Evolutionary conservation across 53 echinoderm and acorn worm genomes (phyloP).

Genomic region (Echinarachnius parma): DNA sequence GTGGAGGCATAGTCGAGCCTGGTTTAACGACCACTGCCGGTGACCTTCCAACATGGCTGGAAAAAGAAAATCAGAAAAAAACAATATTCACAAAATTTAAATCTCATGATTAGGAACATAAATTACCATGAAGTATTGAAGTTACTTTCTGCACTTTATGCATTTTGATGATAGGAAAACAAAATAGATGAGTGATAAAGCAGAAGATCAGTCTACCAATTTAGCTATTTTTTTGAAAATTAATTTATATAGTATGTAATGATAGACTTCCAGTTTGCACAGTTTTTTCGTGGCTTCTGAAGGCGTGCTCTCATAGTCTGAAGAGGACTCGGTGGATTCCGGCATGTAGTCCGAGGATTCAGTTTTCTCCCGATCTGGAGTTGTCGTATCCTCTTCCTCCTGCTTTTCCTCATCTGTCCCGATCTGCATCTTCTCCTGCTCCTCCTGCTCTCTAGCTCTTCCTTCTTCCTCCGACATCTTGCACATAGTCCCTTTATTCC

Average conservation of each 20-base stretch:
- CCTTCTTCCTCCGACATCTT: slow-evolving; percentile 1
- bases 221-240: background rate
- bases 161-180: background rate
- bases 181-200: background rate
- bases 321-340: slow-evolving; percentile 16
- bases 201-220: background rate
- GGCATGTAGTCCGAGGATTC: slow-evolving; percentile 9
- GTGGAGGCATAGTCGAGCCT: background rate
- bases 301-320: slow-evolving; percentile 11
- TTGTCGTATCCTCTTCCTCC: background rate
- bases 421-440: background rate
- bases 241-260: background rate
- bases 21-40: slow-evolving; percentile 17
- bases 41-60: slow-evolving; percentile 24
- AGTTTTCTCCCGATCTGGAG: background rate
- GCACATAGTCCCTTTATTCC: slow-evolving; percentile 10
- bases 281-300: slow-evolving; percentile 2
- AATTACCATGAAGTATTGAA: no score
- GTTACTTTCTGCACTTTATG: no score
- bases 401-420: no score
- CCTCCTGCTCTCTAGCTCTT: background rate
- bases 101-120: background rate
- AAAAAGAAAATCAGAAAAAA: slow-evolving; percentile 2
- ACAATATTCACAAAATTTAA: no score
- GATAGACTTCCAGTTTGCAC: slow-evolving; percentile 24